These are phyloP conservation scores for Pygoscelis adeliae DNA, from an alignment of 2,113 vertebrate species.

Conservation along the genomic window DNA sequence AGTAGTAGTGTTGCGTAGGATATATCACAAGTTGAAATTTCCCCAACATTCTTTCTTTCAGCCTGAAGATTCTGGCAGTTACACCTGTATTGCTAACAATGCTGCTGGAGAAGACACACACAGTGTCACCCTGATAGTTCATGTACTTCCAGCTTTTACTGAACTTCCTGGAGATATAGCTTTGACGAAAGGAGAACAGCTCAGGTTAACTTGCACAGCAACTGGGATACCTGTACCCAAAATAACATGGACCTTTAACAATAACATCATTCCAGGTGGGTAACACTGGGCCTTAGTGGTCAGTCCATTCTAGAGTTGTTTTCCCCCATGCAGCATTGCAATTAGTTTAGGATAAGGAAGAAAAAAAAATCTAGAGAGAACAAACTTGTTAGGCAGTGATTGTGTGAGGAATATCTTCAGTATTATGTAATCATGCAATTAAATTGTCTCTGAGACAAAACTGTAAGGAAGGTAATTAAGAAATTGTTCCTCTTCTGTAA, in stretches of 20 bases:
- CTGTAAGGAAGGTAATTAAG: background rate
- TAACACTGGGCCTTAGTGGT: background rate
- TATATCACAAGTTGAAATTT: background rate
- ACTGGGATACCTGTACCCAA: slow-evolving; percentile 85
- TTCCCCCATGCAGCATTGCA: background rate
- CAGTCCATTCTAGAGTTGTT: background rate
- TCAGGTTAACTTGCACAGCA: slow-evolving; percentile 85
- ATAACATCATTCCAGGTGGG: slow-evolving; percentile 91
- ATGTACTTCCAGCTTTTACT: slow-evolving; percentile 86
- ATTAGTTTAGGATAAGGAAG: background rate
- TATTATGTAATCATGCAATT: background rate
- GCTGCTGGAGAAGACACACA: slow-evolving; percentile 84
- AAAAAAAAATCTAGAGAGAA: background rate
- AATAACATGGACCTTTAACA: slow-evolving; percentile 93
- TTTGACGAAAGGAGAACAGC: slow-evolving; percentile 90
- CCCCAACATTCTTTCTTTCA: slow-evolving; percentile 29
- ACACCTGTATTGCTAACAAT: slow-evolving; percentile 88
- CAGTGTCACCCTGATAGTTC: slow-evolving; percentile 78
- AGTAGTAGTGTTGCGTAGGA: background rate
- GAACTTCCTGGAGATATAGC: slow-evolving; percentile 87
- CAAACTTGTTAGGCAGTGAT: background rate
- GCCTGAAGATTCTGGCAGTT: slow-evolving; percentile 88
- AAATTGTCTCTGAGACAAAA: background rate
- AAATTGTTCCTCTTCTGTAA: background rate
- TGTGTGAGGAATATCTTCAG: background rate